Base-by-base conservation (phyloP, 2,113 vertebrate genomes). In the Willisornis vidua region DNA sequence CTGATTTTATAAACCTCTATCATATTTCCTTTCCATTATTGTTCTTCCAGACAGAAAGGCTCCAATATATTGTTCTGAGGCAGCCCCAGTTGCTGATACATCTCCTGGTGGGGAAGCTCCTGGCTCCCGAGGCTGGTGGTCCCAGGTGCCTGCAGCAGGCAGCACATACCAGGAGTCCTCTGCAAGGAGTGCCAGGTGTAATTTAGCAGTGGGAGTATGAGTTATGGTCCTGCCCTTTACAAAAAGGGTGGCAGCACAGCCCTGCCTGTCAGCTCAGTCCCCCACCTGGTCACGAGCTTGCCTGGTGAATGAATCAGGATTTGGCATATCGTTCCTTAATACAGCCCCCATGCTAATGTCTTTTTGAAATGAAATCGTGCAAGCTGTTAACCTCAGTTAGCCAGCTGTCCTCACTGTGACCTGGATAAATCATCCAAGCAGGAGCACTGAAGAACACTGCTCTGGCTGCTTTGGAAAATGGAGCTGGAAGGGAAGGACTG, bases 361-460 rank as follows among this genome's bases (percentile, higher is more conserved):
- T 97, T 97, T 97, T 78, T 97, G 97, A 98, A 98, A 97, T 97
- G 96, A 97, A 97, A 97, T 97, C 0, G 83, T 97, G 97, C 96
- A 97, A 96, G 97, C 97, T 97, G 97, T 98, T 98, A 97, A 98
- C 98, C 97, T 97, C 97, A 92, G 97, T 98, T 97, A 98, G 94
- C 95, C 77, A 52, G 90, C 87, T 97, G 97, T 98, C 97, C 97
- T 97, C 96, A 75, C 93, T 11, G 0, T 97, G 97, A 98, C 98
- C 95, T 37, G 94, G 96, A 97, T 98, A 98, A 98, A 98, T 98
- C 98, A 98, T 92, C 82, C 68, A 35, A 83, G 95, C 88, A 51
- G 89, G 80, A 76, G 62, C 91, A 35, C 65, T 41, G 20, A 91
- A 91, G 67, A 93, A 61, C 86, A 74, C 88, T 4, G 14, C 85